phyloP scores from a whole-genome alignment of 2,888 invertebrate species.

The Nemurella pictetii region DNA sequence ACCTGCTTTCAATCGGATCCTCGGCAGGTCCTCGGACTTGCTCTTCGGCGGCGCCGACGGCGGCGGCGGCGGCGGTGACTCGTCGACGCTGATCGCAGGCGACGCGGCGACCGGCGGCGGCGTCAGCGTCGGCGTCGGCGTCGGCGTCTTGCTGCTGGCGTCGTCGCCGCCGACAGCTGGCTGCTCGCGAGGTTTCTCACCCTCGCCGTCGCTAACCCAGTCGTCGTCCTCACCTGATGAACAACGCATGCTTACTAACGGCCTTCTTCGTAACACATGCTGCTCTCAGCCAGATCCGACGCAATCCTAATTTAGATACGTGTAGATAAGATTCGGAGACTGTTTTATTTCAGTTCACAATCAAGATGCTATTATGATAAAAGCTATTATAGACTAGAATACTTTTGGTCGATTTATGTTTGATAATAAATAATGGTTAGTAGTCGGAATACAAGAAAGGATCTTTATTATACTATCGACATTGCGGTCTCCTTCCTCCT shows the following conservation, averaged over 20 bases:
- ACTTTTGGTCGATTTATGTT: not conserved
- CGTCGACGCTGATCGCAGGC: slow-evolving; percentile 41
- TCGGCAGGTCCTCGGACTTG: slow-evolving; percentile 53
- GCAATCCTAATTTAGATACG: not conserved
- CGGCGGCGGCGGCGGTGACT: slow-evolving; percentile 40
- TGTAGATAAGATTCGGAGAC: not conserved
- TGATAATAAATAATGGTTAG: not conserved
- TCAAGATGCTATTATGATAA: not conserved
- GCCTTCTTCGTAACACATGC: not conserved
- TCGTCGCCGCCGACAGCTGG: slow-evolving; percentile 48
- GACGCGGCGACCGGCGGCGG: slow-evolving; percentile 43
- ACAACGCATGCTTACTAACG: slow-evolving; percentile 7
- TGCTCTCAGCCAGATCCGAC: not conserved
- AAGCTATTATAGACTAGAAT: not conserved
- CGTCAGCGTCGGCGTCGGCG: slow-evolving; percentile 45
- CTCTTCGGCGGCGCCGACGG: slow-evolving; percentile 43
- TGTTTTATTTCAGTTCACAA: not conserved
- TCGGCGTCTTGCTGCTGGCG: slow-evolving; percentile 49
- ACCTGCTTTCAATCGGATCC: slow-evolving; percentile 74
- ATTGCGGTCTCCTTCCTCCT: not conserved
- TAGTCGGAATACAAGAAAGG: not conserved
- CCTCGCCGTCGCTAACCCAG: slow-evolving; percentile 53
- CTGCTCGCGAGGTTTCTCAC: slow-evolving; percentile 47
- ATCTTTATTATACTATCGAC: not conserved
- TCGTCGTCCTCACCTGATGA: slow-evolving; percentile 53